Evolutionary conservation across 2,113 vertebrate genomes (phyloP).

Genomic region (Menidia beryllina): DNA sequence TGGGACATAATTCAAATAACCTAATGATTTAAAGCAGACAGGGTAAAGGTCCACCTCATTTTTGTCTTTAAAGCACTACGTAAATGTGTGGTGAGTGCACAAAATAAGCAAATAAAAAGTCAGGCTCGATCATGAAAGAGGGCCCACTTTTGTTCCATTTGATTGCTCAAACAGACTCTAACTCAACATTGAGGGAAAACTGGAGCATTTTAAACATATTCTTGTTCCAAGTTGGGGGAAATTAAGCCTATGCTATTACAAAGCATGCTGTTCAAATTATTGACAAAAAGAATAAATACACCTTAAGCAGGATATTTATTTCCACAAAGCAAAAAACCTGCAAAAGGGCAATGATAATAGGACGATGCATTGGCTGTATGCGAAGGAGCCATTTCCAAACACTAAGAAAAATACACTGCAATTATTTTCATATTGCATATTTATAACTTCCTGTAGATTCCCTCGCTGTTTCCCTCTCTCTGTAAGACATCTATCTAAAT

Average conservation of each 20-base stretch:
- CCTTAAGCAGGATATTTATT: neutral
- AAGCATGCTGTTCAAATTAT: neutral
- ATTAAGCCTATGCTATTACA: neutral
- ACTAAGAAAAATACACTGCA: conserved; percentile 62
- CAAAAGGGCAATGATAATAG: conserved; percentile 3
- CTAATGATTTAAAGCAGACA: too few species aligned
- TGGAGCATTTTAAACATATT: neutral
- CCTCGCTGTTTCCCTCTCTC: neutral
- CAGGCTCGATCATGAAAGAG: neutral
- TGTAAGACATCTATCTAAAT: conserved; percentile 89
- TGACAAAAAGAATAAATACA: neutral
- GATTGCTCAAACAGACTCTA: too few species aligned
- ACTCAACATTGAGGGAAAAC: conserved; percentile 24
- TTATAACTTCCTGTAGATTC: conserved; percentile 86
- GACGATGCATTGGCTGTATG: conserved; percentile 36
- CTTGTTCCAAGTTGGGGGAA: neutral
- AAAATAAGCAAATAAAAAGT: neutral
- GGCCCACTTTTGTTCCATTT: too few species aligned
- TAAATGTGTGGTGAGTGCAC: neutral
- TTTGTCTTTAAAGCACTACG: too few species aligned
- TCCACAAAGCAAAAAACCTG: neutral
- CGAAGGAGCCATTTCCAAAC: conserved; percentile 49
- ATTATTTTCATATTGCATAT: conserved; percentile 89
- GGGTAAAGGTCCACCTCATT: too few species aligned
- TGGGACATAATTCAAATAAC: too few species aligned